Evolutionary conservation across 1,140 invertebrate genomes (phyloP).

Genomic region (Macrosteles quadrilineatus): DNA sequence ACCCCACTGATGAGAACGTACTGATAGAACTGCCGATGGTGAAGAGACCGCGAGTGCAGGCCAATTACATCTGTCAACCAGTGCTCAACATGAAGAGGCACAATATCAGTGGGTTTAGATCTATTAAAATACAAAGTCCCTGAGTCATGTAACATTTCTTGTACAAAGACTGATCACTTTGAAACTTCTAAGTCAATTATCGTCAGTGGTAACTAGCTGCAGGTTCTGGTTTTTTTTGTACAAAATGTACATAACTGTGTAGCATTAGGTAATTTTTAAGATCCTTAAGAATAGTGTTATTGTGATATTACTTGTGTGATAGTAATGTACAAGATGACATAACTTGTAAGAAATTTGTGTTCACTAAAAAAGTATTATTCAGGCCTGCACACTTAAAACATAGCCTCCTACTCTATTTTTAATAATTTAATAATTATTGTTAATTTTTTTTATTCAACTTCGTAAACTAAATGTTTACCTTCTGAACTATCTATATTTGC

Average conservation of each 20-base stretch:
- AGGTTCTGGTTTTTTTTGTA: not conserved
- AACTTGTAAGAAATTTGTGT: not conserved
- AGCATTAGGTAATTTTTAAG: slow-evolving; percentile 5
- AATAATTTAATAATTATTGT: too few species aligned
- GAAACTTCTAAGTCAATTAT: slow-evolving; percentile 24
- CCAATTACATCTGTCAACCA: slow-evolving; percentile 53
- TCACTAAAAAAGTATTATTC: too few species aligned
- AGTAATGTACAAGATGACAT: slow-evolving; percentile 1
- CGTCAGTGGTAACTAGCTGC: not conserved
- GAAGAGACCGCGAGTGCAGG: slow-evolving; percentile 50
- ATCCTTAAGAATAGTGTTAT: slow-evolving; percentile 11
- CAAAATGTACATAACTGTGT: not conserved
- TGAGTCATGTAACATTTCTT: slow-evolving; percentile 11
- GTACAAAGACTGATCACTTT: slow-evolving; percentile 13
- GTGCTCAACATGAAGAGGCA: slow-evolving; percentile 40
- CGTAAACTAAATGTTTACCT: too few species aligned
- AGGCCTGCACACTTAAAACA: too few species aligned
- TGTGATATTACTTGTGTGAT: slow-evolving; percentile 25
- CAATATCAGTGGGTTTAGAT: slow-evolving; percentile 16
- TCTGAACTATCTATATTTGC: too few species aligned
- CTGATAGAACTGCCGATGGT: slow-evolving; percentile 45
- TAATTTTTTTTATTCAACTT: too few species aligned
- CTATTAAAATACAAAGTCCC: slow-evolving; percentile 15
- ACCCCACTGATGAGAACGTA: slow-evolving; percentile 39
- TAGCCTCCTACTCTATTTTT: too few species aligned